These are phyloP conservation scores for Plotosus lineatus DNA, from an alignment of 2,113 vertebrate genomes.

Conservation along the genomic window DNA sequence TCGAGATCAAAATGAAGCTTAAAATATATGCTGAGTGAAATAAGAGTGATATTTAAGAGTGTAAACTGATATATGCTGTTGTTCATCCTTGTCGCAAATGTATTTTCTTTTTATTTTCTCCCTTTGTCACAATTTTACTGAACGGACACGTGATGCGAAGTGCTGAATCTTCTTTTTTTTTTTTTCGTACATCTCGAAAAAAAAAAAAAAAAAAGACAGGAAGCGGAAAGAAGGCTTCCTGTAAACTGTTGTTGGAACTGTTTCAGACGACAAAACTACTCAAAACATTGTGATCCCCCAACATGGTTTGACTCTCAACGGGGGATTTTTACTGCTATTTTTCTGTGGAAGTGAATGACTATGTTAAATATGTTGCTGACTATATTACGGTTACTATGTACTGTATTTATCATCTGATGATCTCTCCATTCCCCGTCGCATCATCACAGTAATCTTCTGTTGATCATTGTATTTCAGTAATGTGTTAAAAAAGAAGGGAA, in stretches of 20 bases:
- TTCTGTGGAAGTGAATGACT: slow-evolving; percentile 77
- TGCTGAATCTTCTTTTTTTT: slow-evolving; percentile 67
- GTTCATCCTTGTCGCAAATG: slow-evolving; percentile 56
- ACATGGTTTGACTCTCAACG: slow-evolving; percentile 63
- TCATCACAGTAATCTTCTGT: slow-evolving; percentile 79
- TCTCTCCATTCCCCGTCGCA: slow-evolving; percentile 77
- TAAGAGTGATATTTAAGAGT: slow-evolving; percentile 56
- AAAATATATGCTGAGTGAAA: slow-evolving; percentile 56
- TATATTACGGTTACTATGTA: slow-evolving; percentile 71
- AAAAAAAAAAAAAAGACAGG: slow-evolving; percentile 67
- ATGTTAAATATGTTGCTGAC: slow-evolving; percentile 62
- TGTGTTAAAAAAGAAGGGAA: slow-evolving; percentile 80
- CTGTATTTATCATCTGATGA: slow-evolving; percentile 77
- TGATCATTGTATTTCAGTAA: slow-evolving; percentile 85
- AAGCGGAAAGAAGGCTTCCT: slow-evolving; percentile 57
- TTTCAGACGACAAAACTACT: slow-evolving; percentile 50
- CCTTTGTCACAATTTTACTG: slow-evolving; percentile 65
- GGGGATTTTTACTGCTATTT: slow-evolving; percentile 78
- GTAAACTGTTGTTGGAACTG: slow-evolving; percentile 67
- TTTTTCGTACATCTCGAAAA: slow-evolving; percentile 76
- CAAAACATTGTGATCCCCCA: slow-evolving; percentile 69
- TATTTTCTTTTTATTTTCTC: slow-evolving; percentile 47
- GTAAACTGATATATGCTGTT: slow-evolving; percentile 64
- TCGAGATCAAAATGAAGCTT: slow-evolving; percentile 76
- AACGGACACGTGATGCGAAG: slow-evolving; percentile 79